These are phyloP conservation scores for Halcyon malimbica DNA, from an alignment of 2,113 vertebrate genomes.

Conservation along the genomic window DNA sequence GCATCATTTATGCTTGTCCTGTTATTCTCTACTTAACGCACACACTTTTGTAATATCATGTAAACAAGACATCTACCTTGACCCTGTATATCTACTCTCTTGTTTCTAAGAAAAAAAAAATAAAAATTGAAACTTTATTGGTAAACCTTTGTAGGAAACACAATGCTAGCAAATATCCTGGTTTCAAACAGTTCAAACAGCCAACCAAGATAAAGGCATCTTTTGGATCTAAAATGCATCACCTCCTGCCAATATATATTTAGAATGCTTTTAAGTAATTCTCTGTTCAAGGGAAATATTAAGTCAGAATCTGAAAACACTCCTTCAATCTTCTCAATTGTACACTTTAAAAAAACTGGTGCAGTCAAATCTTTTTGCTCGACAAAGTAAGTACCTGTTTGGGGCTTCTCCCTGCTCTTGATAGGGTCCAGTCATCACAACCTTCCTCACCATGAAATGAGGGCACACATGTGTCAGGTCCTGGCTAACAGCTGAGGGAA, in stretches of 20 bases:
- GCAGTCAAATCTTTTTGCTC: background rate
- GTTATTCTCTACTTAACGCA: background rate
- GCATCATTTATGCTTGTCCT: background rate
- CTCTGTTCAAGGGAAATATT: background rate
- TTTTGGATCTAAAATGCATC: background rate
- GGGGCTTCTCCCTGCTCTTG: background rate
- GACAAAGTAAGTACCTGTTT: background rate
- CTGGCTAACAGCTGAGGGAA: background rate
- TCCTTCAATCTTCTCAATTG: background rate
- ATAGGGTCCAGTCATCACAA: background rate
- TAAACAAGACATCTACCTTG: background rate
- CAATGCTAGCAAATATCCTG: background rate
- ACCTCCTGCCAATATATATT: background rate
- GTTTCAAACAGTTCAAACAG: background rate
- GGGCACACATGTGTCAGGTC: fast-evolving
- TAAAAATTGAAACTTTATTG: background rate
- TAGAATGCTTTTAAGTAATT: background rate
- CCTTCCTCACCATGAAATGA: background rate
- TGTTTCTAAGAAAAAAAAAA: background rate
- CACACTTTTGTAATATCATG: background rate
- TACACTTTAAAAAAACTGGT: background rate
- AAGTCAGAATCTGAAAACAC: background rate
- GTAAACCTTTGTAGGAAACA: background rate
- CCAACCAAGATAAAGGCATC: background rate
- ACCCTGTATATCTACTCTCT: background rate